Evolutionary conservation across 1,140 invertebrate species (phyloP), one percentile per base, ranked within the genome.

Genomic region (Diachasma alloeum): DNA sequence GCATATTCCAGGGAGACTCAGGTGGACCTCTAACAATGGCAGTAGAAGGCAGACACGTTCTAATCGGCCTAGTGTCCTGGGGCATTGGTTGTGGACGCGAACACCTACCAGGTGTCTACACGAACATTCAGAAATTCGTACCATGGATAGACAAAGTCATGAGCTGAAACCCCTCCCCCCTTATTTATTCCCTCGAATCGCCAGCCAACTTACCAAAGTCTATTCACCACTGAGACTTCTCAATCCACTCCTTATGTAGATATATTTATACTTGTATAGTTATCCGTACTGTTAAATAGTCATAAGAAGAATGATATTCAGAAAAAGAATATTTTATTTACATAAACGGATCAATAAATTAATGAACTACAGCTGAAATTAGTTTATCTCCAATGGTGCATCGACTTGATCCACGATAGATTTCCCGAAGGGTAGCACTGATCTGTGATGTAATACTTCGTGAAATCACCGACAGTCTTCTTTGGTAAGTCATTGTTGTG

Each of bases 11-110:
- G 91, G 95, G 95, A 0, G 95, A 97, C 83, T 95, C 94, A 0
- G 95, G 95, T 44, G 95, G 96, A 8, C 95, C 95, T 3, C 88
- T 97, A 10, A 96, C 95, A 0, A 92, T 95, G 85, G 93, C 94
- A 10, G 89, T 96, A 53, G 95, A 96, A 68, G 96, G 96, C 0
- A 92, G 95, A 42, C 94, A 94, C 85, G 95, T 95, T 10, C 90
- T 97, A 2, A 96, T 97, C 19, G 96, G 96, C 4, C 90, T 97
- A 0, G 96, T 97, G 0, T 96, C 95, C 0, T 97, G 96, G 96
- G 96, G 96, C 48, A 97, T 97, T 77, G 96, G 96, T 15, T 97
- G 96, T 80, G 96, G 96, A 6, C 90, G 96, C 15, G 95, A 97
- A 84, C 95, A 96, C 84, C 86, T 97, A n/a, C 95, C 95, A 0